These are phyloP conservation scores for Rhynchotus rufescens DNA, from an alignment of 2,797 vertebrate species.

Conservation along the genomic window DNA sequence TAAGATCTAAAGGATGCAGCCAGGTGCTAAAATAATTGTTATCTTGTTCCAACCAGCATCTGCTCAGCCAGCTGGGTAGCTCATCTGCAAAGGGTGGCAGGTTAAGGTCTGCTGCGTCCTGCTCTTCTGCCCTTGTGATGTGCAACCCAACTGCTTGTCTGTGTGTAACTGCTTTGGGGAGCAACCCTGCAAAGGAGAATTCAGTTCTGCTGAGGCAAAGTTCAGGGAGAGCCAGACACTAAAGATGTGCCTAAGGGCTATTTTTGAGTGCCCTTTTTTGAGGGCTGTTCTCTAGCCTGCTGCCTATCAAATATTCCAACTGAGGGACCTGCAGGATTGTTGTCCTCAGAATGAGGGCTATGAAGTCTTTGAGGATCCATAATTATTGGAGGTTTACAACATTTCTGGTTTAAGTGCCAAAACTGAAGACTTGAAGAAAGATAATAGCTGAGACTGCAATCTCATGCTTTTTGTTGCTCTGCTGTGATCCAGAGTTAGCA, in stretches of 20 bases:
- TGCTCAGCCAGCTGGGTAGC: conserved; percentile 33
- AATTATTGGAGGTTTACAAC: background rate
- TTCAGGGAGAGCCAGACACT: background rate
- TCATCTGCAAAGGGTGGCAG: conserved; percentile 38
- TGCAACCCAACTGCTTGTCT: background rate
- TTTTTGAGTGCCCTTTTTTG: too few relatives aligned
- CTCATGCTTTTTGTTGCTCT: background rate
- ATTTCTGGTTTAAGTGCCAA: background rate
- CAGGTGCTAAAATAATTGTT: conserved; percentile 55
- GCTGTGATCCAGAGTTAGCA: background rate
- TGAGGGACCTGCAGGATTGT: background rate
- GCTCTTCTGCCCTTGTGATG: background rate
- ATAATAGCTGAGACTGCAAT: background rate
- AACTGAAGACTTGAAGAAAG: too few relatives aligned
- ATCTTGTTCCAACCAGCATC: conserved; percentile 41
- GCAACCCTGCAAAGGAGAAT: background rate
- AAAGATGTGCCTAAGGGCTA: background rate
- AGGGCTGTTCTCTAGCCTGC: background rate
- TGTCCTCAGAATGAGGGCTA: background rate
- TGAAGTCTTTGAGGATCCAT: background rate
- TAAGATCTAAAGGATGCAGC: conserved; percentile 15
- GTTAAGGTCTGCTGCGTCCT: conserved; percentile 13
- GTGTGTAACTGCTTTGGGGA: background rate
- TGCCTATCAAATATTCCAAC: background rate
- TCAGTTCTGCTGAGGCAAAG: background rate